Evolutionary conservation across 2,888 invertebrate genomes (phyloP), one percentile per base, ranked within the genome.

Genomic region (Yponomeuta malinellus): DNA sequence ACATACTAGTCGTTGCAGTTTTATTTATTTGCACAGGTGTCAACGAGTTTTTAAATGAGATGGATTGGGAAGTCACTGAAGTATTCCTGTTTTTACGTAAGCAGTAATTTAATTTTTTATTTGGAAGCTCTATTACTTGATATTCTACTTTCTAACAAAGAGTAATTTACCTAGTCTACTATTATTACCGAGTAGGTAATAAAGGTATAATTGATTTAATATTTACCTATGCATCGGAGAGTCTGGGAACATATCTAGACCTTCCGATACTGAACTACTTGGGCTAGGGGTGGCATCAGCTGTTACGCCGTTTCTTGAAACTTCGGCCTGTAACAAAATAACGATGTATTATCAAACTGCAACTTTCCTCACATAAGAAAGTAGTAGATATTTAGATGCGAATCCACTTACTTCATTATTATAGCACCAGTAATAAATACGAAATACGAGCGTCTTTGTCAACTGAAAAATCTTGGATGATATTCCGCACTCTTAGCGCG

Each of bases 181-280:
- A 23, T 23, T 52, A 52, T 52, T 52, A 15, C 52, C 52, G 10
- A 15, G 15, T 52, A 4, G 2, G 12, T 52, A 31, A 65, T n/a
- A 63, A 29, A 63, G 29, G 29, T 65, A 31, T 12, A 12, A 12
- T 33, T 33, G 23, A 63, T 10, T 2, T 31, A 15, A 70, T 63
- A 63, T 70, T 81, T 86, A 95, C 93, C 96, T 96, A 91, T 95
- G 97, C 80, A 96, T 93, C 31, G 97, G 97, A 75, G 98, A 97
- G 80, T 97, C 97, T 68, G 97, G 97, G 86, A 97, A 98, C 81
- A 96, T 94, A 89, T 98, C 98, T 78, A 97, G 93, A 76, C 97
- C 96, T 91, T 98, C 98, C 76, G 97, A 97, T 71, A 98, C 94
- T 76, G 97, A 97, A 82, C 97, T 97, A 86, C 97, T 96, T 9